Conservation (phyloP, 2,797 vertebrate species). For the Esox lucius region DNA sequence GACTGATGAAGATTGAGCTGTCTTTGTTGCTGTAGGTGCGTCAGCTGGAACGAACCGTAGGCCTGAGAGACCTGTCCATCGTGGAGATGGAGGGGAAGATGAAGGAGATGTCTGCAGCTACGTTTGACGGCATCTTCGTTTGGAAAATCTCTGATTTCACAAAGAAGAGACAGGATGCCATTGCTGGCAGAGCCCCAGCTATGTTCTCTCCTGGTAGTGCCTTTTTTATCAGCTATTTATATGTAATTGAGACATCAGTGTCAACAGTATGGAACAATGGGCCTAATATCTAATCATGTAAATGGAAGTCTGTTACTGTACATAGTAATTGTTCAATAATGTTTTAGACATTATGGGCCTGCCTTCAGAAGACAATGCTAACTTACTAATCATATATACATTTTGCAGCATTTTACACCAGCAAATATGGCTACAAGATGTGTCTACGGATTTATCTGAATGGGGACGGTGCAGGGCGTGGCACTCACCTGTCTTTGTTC, state of each 20-base stretch:
- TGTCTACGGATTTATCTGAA: slow-evolving; percentile 95
- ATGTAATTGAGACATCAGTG: neutral
- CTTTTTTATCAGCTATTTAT: neutral
- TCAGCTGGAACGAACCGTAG: slow-evolving; percentile 92
- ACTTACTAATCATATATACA: neutral
- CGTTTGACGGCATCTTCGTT: slow-evolving; percentile 89
- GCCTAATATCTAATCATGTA: neutral
- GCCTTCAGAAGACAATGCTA: neutral
- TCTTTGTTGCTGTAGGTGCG: slow-evolving; percentile 78
- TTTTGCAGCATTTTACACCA: slow-evolving; percentile 92
- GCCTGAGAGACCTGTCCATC: slow-evolving; percentile 90
- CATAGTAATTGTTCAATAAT: neutral
- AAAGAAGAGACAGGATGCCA: slow-evolving; percentile 92
- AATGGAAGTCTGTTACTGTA: neutral
- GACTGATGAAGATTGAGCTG: neutral
- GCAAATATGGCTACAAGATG: slow-evolving; percentile 99
- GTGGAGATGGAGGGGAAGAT: slow-evolving; percentile 93
- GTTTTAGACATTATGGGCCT: neutral
- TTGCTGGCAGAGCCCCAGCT: slow-evolving; percentile 87
- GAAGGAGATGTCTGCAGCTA: slow-evolving; percentile 86
- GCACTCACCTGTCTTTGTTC: slow-evolving; percentile 93
- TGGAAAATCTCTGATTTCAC: slow-evolving; percentile 96
- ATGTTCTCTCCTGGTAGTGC: slow-evolving; percentile 94
- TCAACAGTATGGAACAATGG: neutral
- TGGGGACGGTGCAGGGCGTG: slow-evolving; percentile 90